Evolutionary conservation across 2,888 invertebrate genomes (phyloP), one percentile per base, ranked within the genome.

Genomic region (Drosophila recens): DNA sequence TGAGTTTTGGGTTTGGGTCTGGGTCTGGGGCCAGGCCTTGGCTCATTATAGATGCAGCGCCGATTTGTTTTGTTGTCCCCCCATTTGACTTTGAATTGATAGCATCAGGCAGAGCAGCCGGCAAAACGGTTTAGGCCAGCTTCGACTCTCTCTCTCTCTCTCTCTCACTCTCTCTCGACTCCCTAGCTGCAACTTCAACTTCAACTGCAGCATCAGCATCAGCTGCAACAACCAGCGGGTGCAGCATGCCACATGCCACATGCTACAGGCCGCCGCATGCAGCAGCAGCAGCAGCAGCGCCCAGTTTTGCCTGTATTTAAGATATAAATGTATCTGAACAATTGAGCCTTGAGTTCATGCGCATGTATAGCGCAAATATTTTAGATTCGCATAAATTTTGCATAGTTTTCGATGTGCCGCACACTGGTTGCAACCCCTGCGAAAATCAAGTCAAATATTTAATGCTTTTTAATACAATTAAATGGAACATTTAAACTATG

Each of bases 11-110:
- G 46, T n/a, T 0, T 27, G 27, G 27, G 27, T 10, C 10, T 23
- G 45, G 13, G 30, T 59, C 52, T 58, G 43, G 33, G 61, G 30
- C 67, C 40, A 51, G 67, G 72, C 72, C 49, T 17, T 53, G 69
- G 65, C 82, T 90, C 91, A 90, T 90, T 90, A 90, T 84, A 87
- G 90, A 90, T 90, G 82, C 90, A 90, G 91, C 91, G 90, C 90
- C 90, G 90, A 90, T 90, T 90, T 90, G 90, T 90, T 90, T 87
- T 90, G 89, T 87, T 90, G 89, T 87, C 90, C 89, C 89, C 86
- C 91, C 90, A 90, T 90, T 90, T 90, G 89, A 90, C 90, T 90
- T 87, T 86, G 89, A 90, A 90, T 90, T 90, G 90, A 90, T 90
- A 90, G 90, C 90, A 90, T 90, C 90, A 64, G 80, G 72, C 79